Conservation (phyloP, 2,113 vertebrate genomes). For the Ardeotis arabs region DNA sequence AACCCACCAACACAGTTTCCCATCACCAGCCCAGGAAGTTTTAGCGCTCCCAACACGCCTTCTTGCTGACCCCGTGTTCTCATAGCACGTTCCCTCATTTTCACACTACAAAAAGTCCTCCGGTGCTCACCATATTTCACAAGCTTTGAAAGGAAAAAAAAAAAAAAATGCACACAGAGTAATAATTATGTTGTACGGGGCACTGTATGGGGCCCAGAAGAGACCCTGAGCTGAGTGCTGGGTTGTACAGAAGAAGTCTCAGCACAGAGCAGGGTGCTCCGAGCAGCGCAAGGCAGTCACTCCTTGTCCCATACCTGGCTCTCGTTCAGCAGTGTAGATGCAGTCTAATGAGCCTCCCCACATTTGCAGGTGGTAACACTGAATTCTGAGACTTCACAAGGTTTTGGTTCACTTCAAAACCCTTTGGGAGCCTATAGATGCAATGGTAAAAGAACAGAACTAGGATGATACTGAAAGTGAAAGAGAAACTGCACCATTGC, state of each 20-base stretch:
- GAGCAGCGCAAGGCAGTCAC: background rate
- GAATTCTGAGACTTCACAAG: background rate
- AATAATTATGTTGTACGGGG: background rate
- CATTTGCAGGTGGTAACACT: background rate
- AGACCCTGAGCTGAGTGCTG: background rate
- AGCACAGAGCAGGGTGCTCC: fast-evolving
- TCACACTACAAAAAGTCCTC: background rate
- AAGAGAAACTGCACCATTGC: background rate
- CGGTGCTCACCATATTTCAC: background rate
- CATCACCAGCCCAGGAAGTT: background rate
- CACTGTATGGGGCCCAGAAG: background rate
- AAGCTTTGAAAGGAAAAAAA: background rate
- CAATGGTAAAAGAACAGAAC: background rate
- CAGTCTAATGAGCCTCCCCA: background rate
- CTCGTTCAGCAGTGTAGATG: background rate
- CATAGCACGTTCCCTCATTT: background rate
- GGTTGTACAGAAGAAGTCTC: background rate
- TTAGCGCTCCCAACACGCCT: background rate
- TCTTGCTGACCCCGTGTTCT: fast-evolving
- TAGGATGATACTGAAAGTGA: background rate
- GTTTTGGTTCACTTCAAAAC: background rate
- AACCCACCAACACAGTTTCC: background rate
- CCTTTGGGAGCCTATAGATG: background rate
- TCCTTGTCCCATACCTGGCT: fast-evolving
- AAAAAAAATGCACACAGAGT: background rate